Percentiles rank a stretch among this genome's conserved stretches.
Conservation (phyloP, 2,797 vertebrate genomes). For the Sebastes melanostomus region DNA sequence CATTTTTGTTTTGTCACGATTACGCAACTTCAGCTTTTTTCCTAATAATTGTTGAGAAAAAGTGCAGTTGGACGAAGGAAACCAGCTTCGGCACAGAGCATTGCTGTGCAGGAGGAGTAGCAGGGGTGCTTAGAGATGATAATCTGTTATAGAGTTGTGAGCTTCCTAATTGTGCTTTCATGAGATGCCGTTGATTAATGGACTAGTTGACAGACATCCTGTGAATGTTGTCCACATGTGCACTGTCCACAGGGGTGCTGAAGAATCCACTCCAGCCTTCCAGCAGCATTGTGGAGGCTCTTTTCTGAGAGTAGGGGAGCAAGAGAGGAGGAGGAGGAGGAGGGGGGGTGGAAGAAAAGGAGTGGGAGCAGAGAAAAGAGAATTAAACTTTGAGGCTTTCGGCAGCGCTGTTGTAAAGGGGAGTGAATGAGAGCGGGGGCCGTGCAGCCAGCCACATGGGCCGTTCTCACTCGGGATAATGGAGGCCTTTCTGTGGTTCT, state of each 20-base stretch:
- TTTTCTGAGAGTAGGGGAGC: conserved; percentile 66
- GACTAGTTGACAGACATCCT: conserved; percentile 68
- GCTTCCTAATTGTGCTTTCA: conserved; percentile 73
- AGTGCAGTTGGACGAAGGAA: conserved; percentile 4
- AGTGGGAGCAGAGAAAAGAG: conserved; percentile 49
- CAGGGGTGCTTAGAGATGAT: conserved; percentile 61
- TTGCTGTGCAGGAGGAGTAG: conserved; percentile 12
- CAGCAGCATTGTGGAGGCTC: conserved; percentile 70
- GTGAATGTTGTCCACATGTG: conserved; percentile 80
- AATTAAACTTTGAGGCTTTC: conserved; percentile 77
- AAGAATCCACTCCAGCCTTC: conserved; percentile 76
- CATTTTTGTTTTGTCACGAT: conserved; percentile 21
- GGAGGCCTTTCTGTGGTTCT: conserved; percentile 90
- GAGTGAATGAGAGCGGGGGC: conserved; percentile 78
- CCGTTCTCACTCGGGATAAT: conserved; percentile 98
- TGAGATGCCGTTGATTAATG: conserved; percentile 73
- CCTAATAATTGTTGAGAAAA: background rate
- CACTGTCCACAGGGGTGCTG: conserved; percentile 75
- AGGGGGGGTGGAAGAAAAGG: background rate
- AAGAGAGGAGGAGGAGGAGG: conserved; percentile 10
- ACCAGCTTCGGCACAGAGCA: background rate
- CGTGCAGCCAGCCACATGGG: conserved; percentile 89
- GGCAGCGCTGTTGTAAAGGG: conserved; percentile 70
- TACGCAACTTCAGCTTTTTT: conserved; percentile 20
- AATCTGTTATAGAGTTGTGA: conserved; percentile 60